These are phyloP conservation scores for Epistrophella euchroma DNA, from an alignment of 2,888 invertebrate species.

Conservation along the genomic window DNA sequence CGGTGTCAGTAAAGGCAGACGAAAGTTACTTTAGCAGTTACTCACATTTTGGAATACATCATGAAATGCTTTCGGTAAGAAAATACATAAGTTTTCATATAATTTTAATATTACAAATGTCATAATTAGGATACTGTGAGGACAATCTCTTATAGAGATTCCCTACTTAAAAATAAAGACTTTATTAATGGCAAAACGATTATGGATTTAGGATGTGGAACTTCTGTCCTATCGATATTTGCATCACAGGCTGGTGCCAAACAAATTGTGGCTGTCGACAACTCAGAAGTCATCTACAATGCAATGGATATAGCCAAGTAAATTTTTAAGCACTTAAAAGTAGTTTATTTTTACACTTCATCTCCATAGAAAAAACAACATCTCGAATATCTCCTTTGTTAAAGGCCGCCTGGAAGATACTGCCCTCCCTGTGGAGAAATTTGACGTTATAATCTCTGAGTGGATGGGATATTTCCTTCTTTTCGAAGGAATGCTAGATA, in stretches of 20 bases:
- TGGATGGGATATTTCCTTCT: slow-evolving; percentile 99
- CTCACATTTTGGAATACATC: slow-evolving; percentile 95
- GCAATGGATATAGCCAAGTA: slow-evolving; percentile 97
- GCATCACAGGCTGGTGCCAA: slow-evolving; percentile 96
- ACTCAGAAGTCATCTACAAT: slow-evolving; percentile 97
- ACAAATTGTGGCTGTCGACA: slow-evolving; percentile 96
- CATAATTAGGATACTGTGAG: slow-evolving; percentile 89
- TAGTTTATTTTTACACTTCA: neutral
- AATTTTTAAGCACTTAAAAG: slow-evolving; percentile 45
- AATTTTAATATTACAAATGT: slow-evolving; percentile 46
- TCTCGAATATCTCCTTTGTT: slow-evolving; percentile 89
- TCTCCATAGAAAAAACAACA: slow-evolving; percentile 81
- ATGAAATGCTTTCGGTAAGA: slow-evolving; percentile 94
- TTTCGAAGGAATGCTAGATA: slow-evolving; percentile 98
- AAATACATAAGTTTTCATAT: neutral
- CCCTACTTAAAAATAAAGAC: slow-evolving; percentile 90
- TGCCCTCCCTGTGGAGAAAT: slow-evolving; percentile 88
- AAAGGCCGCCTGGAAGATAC: slow-evolving; percentile 95
- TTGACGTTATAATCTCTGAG: slow-evolving; percentile 97
- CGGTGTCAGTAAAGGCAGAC: slow-evolving; percentile 85
- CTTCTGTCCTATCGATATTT: slow-evolving; percentile 99
- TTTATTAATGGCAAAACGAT: slow-evolving; percentile 90
- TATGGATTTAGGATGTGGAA: slow-evolving; percentile 98
- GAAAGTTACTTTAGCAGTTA: slow-evolving; percentile 93
- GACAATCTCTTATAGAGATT: slow-evolving; percentile 94